These are phyloP conservation scores for Ptychobarbus kaznakovi DNA, from an alignment of 2,797 vertebrate species.

Conservation along the genomic window DNA sequence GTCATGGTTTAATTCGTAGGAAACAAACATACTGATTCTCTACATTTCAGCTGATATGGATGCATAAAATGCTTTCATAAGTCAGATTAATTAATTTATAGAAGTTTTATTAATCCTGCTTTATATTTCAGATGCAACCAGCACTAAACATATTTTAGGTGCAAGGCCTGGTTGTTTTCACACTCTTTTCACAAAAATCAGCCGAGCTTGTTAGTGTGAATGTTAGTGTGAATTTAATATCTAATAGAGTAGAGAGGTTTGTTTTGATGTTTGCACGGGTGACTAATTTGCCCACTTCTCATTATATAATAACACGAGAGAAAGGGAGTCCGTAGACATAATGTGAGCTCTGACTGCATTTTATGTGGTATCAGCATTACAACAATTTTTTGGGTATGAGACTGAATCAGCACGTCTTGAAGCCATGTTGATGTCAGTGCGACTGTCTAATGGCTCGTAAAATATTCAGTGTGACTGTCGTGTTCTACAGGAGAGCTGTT, in stretches of 20 bases:
- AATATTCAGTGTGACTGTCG: conserved; percentile 39
- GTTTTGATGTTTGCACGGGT: conserved; percentile 61
- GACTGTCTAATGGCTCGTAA: conserved; percentile 46
- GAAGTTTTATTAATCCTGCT: neutral
- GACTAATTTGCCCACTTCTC: conserved; percentile 63
- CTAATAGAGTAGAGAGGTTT: conserved; percentile 58
- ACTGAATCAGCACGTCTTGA: conserved; percentile 46
- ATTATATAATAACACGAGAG: conserved; percentile 60
- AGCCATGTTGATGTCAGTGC: conserved; percentile 23
- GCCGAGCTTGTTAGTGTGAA: conserved; percentile 63
- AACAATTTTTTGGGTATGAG: conserved; percentile 17
- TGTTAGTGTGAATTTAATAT: conserved; percentile 66
- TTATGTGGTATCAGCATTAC: conserved; percentile 15
- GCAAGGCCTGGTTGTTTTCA: neutral
- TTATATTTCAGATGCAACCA: conserved; percentile 32
- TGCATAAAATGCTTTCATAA: neutral
- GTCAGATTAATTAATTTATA: neutral
- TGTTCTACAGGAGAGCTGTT: conserved; percentile 38
- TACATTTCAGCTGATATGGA: neutral
- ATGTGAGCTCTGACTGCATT: conserved; percentile 30
- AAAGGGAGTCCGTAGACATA: conserved; percentile 38
- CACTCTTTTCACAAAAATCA: conserved; percentile 69
- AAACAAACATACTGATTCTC: neutral
- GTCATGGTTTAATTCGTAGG: neutral
- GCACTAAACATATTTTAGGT: neutral